These are phyloP conservation scores for Cervus canadensis DNA, from an alignment of 2,113 vertebrate genomes.

Conservation along the genomic window DNA sequence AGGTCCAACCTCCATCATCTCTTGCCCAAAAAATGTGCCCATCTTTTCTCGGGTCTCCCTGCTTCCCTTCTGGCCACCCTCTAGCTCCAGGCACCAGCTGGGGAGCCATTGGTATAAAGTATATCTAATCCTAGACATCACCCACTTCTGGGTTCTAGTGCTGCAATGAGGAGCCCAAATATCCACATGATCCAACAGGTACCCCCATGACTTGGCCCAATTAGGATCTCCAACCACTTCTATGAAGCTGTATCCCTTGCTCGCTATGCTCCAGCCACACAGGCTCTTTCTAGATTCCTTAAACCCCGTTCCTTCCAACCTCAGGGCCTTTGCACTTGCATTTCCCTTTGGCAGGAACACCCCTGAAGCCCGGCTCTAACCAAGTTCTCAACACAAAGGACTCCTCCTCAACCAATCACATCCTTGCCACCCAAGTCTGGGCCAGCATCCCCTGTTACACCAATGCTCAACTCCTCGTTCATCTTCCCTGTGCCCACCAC, in stretches of 20 bases:
- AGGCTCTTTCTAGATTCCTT: neutral
- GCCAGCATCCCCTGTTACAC: neutral
- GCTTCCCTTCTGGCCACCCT: neutral
- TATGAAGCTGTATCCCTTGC: neutral
- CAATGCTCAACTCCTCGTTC: neutral
- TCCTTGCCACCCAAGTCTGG: neutral
- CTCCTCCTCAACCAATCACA: neutral
- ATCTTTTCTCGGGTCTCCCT: neutral
- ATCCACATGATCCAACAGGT: too few species aligned
- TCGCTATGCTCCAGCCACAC: neutral
- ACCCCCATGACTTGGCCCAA: fast-evolving
- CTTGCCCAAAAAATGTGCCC: neutral
- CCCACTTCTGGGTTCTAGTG: neutral
- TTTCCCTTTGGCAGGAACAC: neutral
- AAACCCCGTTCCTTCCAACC: neutral
- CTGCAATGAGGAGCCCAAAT: neutral
- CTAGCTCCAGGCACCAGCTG: neutral
- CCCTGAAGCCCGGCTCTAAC: neutral
- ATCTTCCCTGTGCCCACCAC: neutral
- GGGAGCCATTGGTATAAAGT: neutral
- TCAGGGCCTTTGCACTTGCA: neutral
- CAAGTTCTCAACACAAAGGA: neutral
- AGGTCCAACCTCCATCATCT: neutral
- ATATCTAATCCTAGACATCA: neutral
- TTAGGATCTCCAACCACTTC: neutral